phyloP scores from a whole-genome alignment of 2,113 vertebrate species.

The Pluvianellus socialis region DNA sequence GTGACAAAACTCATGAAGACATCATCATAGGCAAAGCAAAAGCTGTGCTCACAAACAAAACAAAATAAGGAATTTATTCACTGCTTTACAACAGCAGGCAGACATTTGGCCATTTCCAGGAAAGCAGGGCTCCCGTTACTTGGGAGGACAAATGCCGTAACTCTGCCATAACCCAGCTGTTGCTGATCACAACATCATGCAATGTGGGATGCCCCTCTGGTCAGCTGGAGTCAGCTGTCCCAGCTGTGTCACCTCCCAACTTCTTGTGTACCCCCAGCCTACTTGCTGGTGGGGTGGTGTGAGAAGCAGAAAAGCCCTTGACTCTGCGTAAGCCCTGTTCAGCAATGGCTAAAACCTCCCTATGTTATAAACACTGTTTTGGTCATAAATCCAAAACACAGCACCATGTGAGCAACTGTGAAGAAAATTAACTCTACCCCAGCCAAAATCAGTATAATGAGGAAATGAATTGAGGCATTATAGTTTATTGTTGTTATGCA shows the following conservation, averaged over 20 bases:
- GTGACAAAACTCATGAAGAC: neutral
- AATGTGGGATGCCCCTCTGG: too few relatives aligned
- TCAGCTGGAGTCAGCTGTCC: neutral
- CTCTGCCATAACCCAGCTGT: fast-evolving
- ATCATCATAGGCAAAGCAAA: neutral
- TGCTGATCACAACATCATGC: neutral
- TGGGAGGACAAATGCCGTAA: neutral
- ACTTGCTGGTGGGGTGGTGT: fast-evolving
- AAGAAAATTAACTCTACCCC: neutral
- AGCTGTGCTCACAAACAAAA: neutral
- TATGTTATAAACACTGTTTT: neutral
- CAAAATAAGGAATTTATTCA: neutral
- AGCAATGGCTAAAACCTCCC: neutral
- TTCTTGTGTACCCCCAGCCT: neutral
- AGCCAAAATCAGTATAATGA: neutral
- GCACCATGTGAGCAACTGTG: neutral
- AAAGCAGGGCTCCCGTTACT: neutral
- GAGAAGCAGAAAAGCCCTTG: neutral
- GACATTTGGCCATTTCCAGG: neutral
- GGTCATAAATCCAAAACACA: neutral
- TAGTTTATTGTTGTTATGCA: neutral
- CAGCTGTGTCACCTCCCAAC: neutral
- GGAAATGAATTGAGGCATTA: neutral
- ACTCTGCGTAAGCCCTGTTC: fast-evolving
- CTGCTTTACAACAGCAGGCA: neutral